These are phyloP conservation scores for Sarcophaga rosellei DNA, from an alignment of 2,888 invertebrate genomes.

Conservation along the genomic window DNA sequence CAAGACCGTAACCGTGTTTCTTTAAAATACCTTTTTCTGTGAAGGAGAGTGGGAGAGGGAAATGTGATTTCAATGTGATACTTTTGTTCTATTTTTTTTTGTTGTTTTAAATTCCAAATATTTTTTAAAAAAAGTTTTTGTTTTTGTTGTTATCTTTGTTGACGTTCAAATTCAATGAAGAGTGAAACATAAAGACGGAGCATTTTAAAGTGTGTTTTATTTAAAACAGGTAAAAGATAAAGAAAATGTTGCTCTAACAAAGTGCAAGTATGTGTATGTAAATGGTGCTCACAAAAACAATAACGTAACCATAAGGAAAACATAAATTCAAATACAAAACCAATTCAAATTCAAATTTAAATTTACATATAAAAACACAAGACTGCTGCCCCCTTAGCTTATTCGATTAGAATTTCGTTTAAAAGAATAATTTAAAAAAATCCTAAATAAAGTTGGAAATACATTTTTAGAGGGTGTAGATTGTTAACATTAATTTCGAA, in stretches of 20 bases:
- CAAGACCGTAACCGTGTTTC: slow-evolving; percentile 90
- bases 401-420: too few species aligned
- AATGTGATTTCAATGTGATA: slow-evolving; percentile 62
- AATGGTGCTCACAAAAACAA: slow-evolving; percentile 34
- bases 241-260: slow-evolving; percentile 55
- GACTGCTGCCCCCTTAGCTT: not conserved
- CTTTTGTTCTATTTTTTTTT: slow-evolving; percentile 31
- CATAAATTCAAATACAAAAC: not conserved
- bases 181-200: slow-evolving; percentile 64
- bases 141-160: slow-evolving; percentile 58
- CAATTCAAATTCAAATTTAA: not conserved
- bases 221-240: slow-evolving; percentile 42
- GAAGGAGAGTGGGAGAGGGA: slow-evolving; percentile 65
- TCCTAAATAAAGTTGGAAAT: too few species aligned
- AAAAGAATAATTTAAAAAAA: not conserved
- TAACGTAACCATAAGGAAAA: slow-evolving; percentile 1
- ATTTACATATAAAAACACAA: not conserved
- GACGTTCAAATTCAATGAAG: slow-evolving; percentile 61
- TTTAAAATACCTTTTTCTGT: slow-evolving; percentile 95
- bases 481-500: too few species aligned
- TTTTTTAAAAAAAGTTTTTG: not conserved
- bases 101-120: slow-evolving; percentile 17
- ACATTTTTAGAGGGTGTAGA: too few species aligned
- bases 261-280: slow-evolving; percentile 53
- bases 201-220: slow-evolving; percentile 44